Evolutionary conservation across 2,888 invertebrate genomes (phyloP).

Genomic region (Dicycla oo): DNA sequence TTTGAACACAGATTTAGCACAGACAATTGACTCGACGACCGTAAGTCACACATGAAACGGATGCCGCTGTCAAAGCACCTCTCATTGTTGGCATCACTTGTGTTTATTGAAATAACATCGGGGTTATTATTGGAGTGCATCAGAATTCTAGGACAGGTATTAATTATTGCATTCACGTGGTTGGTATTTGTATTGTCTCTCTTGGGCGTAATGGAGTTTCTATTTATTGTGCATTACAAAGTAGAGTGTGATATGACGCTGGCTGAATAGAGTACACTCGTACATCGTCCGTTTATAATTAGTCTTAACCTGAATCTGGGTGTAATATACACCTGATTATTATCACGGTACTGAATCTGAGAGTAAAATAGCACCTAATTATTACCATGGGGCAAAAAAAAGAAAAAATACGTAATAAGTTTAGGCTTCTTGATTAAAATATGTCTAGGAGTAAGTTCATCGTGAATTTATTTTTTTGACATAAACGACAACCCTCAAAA

Average conservation of each 20-base stretch:
- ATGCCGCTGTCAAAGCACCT: constrained; percentile 81
- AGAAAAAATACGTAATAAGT: not conserved
- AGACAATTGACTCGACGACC: constrained; percentile 86
- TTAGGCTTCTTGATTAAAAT: not conserved
- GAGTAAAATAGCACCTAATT: not conserved
- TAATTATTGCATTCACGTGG: constrained; percentile 49
- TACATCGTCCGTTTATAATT: constrained; percentile 5
- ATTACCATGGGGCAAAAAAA: not conserved
- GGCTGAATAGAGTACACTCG: not conserved
- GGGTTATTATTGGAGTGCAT: constrained; percentile 68
- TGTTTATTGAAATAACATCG: constrained; percentile 81
- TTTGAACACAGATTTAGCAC: constrained; percentile 82
- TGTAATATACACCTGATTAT: not conserved
- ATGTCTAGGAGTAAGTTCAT: not conserved
- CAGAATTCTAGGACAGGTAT: constrained; percentile 67
- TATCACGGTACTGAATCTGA: not conserved
- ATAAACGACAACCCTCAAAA: not conserved
- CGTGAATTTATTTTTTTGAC: not conserved
- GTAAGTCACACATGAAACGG: constrained; percentile 87
- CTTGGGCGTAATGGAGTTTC: constrained; percentile 40
- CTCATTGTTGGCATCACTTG: constrained; percentile 77
- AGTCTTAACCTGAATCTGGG: not conserved
- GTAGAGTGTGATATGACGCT: not conserved
- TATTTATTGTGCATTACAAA: constrained; percentile 38
- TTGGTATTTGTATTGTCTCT: constrained; percentile 39